phyloP scores from a whole-genome alignment of 2,113 vertebrate species.

The Egretta garzetta region DNA sequence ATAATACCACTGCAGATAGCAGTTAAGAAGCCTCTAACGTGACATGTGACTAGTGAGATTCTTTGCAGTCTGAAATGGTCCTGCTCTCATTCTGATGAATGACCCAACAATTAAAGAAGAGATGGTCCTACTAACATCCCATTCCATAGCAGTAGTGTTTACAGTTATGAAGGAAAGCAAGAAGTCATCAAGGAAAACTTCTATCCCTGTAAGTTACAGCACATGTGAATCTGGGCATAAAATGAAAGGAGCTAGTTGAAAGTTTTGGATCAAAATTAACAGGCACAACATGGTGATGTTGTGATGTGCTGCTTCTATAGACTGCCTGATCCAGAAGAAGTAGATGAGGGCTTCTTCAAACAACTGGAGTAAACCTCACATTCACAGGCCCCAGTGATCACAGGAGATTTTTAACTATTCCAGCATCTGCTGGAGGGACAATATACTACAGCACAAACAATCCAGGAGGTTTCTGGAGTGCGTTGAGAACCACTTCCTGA shows the following conservation, averaged over 20 bases:
- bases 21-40: neutral
- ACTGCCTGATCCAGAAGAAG: neutral
- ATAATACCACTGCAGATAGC: neutral
- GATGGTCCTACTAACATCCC: neutral
- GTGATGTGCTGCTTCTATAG: neutral
- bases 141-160: neutral
- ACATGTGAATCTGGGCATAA: neutral
- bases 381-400: neutral
- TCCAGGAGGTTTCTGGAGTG: neutral
- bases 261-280: neutral
- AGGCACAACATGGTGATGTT: neutral
- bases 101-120: neutral
- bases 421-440: neutral
- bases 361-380: neutral
- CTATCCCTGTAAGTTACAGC: neutral
- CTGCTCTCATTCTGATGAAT: neutral
- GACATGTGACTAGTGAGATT: neutral
- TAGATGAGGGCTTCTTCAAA: neutral
- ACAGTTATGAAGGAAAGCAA: neutral
- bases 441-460: neutral
- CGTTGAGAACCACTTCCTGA: neutral
- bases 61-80: neutral
- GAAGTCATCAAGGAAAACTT: neutral
- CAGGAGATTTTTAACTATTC: neutral
- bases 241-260: neutral